Base-by-base conservation (phyloP, 2,113 vertebrate genomes). In the Sapajus apella region DNA sequence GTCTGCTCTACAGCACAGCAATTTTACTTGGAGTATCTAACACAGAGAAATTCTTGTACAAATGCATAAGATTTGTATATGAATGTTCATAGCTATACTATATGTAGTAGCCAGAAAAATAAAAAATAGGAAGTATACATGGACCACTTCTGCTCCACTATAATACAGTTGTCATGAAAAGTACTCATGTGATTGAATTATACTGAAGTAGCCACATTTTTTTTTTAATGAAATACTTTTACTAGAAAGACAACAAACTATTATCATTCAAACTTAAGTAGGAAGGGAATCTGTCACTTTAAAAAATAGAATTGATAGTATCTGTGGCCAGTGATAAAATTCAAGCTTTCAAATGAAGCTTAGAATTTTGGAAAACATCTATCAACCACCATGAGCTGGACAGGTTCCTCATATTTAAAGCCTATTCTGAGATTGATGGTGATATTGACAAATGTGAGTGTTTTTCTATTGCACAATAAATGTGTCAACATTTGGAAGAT, bases 41-140 rank as follows among this genome's bases (percentile, higher is more conserved):
- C 43, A 77, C 16, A 94, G 56, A 86, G 35, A 94, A 91, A 91
- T 91, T 88, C 52, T 88, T 88, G 40, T 43, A 91, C 52, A 45
- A 75, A 94, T 58, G 30, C 50, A 50, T 56, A 76, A 75, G n/a
- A 58, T 68, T 91, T 85, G 3, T 9, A 84, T 75, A 76, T 75
- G 27, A 84, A 80, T 68, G 23, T 89, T 66, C 52, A 77, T 16
- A 80, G 25, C 27, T 30, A 2, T n/a, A 68, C 8, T 25, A 91
- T 61, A 8, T 84, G 5, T 79, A 94, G 76, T 9, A 73, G 7
- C 83, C 82, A 87, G 68, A 64, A 77, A 91, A 66, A 72, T 32
- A 77, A 87, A 93, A 90, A 87, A 79, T 32, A 47, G 35, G 23
- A 97, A 56, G 52, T 56, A 75, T 40, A 64, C 37, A 58, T 75